Conservation (phyloP, 2,113 vertebrate genomes). For the Larimichthys crocea region DNA sequence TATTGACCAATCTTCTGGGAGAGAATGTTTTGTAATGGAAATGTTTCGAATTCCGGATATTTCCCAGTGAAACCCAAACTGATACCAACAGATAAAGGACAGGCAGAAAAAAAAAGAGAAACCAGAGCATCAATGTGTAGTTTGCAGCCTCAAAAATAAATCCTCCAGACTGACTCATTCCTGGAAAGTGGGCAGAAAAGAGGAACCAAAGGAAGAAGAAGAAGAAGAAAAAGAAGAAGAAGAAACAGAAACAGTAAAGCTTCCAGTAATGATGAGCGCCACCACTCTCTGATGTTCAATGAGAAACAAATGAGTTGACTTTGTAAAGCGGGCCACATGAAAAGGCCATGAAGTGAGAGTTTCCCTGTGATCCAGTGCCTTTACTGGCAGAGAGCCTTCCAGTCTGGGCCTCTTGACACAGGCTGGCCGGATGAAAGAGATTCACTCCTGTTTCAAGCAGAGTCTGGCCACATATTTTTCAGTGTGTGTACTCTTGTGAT, state of each 20-base stretch:
- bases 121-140: background rate
- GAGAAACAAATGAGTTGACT: slow-evolving; percentile 65
- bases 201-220: background rate
- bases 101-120: too few species aligned
- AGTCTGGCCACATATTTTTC: background rate
- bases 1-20: background rate
- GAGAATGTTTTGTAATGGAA: background rate
- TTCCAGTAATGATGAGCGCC: slow-evolving; percentile 17
- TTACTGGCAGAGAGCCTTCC: slow-evolving; percentile 38
- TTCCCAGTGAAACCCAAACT: background rate
- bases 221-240: slow-evolving; percentile 13
- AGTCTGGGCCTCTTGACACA: slow-evolving; percentile 37
- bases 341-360: slow-evolving; percentile 52
- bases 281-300: slow-evolving; percentile 54
- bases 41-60: background rate
- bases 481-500: too few species aligned
- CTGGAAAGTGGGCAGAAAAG: slow-evolving; percentile 11
- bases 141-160: background rate
- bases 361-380: slow-evolving; percentile 59
- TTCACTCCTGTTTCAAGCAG: slow-evolving; percentile 2
- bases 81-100: background rate
- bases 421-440: slow-evolving; percentile 15
- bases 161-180: slow-evolving; percentile 2
- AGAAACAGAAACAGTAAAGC: too few species aligned
- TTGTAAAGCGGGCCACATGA: slow-evolving; percentile 32